A percentile compares a stretch with the other conserved stretches of the same genome.
Evolutionary conservation across 2,888 invertebrate species (phyloP).

Genomic region (Dusona sp.): DNA sequence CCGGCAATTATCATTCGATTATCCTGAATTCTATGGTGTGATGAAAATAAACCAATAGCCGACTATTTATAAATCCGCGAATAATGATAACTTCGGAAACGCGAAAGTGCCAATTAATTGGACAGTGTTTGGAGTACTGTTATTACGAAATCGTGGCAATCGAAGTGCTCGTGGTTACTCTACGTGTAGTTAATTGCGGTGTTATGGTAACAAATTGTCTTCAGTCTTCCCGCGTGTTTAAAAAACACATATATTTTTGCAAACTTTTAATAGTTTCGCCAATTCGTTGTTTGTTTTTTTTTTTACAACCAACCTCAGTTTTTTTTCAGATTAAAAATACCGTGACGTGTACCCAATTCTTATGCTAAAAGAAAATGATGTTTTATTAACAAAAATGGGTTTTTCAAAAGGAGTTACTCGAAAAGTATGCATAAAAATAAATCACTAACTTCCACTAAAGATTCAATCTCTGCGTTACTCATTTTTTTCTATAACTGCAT

Average conservation of each 20-base stretch:
- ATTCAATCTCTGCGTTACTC: background rate
- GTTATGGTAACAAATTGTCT: background rate
- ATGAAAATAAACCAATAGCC: constrained; percentile 22
- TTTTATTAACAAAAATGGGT: background rate
- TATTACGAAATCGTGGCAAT: constrained; percentile 26
- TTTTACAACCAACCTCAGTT: background rate
- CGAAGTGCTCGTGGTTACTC: background rate
- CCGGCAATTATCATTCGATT: constrained; percentile 70
- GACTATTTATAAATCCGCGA: background rate
- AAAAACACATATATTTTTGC: background rate
- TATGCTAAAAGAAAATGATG: background rate
- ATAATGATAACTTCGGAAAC: background rate
- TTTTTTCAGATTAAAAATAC: background rate
- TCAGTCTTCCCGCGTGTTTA: background rate
- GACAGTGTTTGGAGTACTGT: constrained; percentile 28
- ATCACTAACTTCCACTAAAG: background rate
- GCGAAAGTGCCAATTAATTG: constrained; percentile 25
- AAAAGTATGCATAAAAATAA: background rate
- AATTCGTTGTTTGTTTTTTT: background rate
- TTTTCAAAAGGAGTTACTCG: background rate
- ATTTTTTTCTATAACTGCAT: background rate
- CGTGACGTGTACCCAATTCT: background rate
- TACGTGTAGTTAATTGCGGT: constrained; percentile 13
- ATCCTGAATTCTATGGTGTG: constrained; percentile 66
- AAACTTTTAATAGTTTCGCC: background rate